Percentiles rank a stretch among this genome's conserved stretches.
phyloP scores from a whole-genome alignment of 2,113 vertebrate species.

The Caranx melampygus region DNA sequence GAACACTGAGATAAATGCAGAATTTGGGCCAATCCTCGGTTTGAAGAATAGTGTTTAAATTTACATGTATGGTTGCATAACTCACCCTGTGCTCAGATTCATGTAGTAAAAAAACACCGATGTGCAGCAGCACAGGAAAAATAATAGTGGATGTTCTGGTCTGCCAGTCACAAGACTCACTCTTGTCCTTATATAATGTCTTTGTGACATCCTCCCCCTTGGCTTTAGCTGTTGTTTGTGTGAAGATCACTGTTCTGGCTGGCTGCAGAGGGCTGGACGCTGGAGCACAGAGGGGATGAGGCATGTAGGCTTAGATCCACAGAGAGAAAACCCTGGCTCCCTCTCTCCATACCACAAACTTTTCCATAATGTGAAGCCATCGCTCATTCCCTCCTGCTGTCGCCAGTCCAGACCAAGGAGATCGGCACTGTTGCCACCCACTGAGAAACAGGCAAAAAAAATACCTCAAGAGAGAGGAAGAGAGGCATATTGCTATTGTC shows the following conservation, averaged over 20 bases:
- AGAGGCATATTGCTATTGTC: not conserved
- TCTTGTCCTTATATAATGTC: constrained; percentile 19
- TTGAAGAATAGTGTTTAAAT: not conserved
- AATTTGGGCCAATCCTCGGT: not conserved
- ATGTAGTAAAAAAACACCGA: not conserved
- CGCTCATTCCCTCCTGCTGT: constrained; percentile 47
- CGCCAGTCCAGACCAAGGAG: constrained; percentile 50
- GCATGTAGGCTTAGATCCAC: constrained; percentile 36
- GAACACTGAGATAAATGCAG: not conserved
- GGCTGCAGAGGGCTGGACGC: constrained; percentile 14
- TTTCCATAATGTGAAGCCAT: constrained; percentile 72
- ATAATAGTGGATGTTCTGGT: constrained; percentile 4
- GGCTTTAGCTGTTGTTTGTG: constrained; percentile 52
- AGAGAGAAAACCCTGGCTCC: constrained; percentile 55
- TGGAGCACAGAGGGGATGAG: constrained; percentile 9
- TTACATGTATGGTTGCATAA: not conserved
- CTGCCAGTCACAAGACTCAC: constrained; percentile 18
- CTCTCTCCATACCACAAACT: constrained; percentile 59
- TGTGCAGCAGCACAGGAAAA: not conserved
- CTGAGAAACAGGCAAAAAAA: constrained; percentile 33
- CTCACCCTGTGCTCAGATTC: not conserved
- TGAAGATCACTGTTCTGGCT: constrained; percentile 37
- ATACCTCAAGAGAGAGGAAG: constrained; percentile 22
- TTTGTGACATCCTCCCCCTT: constrained; percentile 33
- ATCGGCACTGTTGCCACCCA: constrained; percentile 53